These are phyloP conservation scores for Heterotis niloticus DNA, from an alignment of 2,113 vertebrate species.

Conservation along the genomic window DNA sequence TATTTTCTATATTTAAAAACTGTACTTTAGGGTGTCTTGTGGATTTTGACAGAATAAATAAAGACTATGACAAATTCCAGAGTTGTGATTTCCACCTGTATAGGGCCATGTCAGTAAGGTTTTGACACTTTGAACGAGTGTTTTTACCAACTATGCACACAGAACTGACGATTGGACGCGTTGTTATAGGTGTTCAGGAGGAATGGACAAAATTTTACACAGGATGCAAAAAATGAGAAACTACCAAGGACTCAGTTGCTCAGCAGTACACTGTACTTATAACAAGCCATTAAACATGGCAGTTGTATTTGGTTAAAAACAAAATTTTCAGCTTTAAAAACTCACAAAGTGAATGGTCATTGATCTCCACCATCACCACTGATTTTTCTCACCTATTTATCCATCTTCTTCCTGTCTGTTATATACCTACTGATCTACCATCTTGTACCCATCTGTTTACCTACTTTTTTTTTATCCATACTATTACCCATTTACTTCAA, in stretches of 20 bases:
- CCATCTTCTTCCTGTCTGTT: too few relatives aligned
- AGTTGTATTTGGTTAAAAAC: background rate
- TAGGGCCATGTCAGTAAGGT: background rate
- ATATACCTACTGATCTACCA: too few relatives aligned
- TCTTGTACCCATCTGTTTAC: too few relatives aligned
- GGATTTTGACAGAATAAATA: conserved; percentile 35
- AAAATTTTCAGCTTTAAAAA: background rate
- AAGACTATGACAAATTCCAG: conserved; percentile 35
- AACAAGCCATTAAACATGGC: background rate
- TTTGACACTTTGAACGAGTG: background rate
- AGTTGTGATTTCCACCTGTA: background rate
- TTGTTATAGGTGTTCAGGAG: background rate
- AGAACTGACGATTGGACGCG: background rate
- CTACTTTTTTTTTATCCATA: too few relatives aligned
- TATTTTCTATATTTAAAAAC: conserved; percentile 30
- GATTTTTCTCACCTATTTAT: too few relatives aligned
- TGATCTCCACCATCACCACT: too few relatives aligned
- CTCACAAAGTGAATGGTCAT: too few relatives aligned
- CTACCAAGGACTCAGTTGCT: too few relatives aligned
- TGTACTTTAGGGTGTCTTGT: conserved; percentile 31
- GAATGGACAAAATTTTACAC: background rate
- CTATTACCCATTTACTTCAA: too few relatives aligned
- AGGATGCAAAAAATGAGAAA: too few relatives aligned
- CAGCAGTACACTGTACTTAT: background rate
- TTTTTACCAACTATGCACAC: background rate